Conservation (phyloP, 2,888 invertebrate species). For the Mesorhabditis belari region DNA sequence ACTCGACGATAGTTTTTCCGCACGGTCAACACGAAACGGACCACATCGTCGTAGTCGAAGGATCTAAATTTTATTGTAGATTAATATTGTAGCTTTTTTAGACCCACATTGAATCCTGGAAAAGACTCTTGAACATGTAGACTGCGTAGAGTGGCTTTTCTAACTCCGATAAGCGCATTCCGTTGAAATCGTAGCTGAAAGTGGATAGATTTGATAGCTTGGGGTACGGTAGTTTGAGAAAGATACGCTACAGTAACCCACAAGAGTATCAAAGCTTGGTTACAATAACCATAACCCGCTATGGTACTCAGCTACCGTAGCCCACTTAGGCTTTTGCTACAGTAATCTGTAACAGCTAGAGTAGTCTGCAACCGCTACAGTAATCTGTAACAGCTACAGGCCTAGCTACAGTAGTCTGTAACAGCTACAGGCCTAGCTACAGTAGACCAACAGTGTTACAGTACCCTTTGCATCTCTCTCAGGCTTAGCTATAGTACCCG, state of each 20-base stretch:
- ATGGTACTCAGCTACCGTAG: too few species aligned
- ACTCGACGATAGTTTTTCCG: constrained; percentile 72
- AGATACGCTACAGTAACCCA: too few species aligned
- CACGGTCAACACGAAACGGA: constrained; percentile 72
- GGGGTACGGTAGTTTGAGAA: too few species aligned
- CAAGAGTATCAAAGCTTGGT: too few species aligned
- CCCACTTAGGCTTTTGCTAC: too few species aligned
- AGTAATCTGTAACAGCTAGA: too few species aligned
- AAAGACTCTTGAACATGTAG: constrained; percentile 72
- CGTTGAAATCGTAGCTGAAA: constrained; percentile 67
- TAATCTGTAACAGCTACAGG: too few species aligned
- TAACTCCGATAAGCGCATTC: constrained; percentile 66
- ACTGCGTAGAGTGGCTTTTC: constrained; percentile 70
- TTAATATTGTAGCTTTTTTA: not conserved
- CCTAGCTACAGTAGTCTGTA: too few species aligned
- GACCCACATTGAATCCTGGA: constrained; percentile 58
- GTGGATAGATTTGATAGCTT: too few species aligned
- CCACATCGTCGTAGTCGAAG: constrained; percentile 67
- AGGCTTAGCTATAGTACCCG: too few species aligned
- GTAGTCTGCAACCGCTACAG: too few species aligned
- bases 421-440: not conserved
- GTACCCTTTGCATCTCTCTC: not conserved
- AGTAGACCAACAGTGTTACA: not conserved
- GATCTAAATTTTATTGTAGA: constrained; percentile 46
- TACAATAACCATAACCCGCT: too few species aligned